Percentiles rank a stretch among this genome's conserved stretches.
Conservation (phyloP, 2,888 invertebrate genomes). For the Eristalis pertinax region DNA sequence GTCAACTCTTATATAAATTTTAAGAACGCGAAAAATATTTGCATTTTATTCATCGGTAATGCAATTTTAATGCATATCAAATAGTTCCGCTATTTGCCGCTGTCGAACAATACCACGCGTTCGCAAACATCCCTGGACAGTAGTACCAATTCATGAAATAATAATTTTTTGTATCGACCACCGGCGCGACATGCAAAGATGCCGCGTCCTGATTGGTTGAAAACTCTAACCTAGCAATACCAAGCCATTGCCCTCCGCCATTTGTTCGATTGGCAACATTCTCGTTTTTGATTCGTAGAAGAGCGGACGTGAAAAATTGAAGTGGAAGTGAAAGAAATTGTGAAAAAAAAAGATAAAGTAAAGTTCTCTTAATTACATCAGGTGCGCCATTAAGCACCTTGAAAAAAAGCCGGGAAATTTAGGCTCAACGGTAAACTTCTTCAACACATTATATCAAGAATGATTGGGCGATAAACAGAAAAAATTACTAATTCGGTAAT, state of each 20-base stretch:
- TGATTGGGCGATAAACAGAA: slow-evolving; percentile 60
- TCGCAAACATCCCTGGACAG: slow-evolving; percentile 2
- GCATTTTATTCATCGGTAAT: too few species aligned
- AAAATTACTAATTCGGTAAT: slow-evolving; percentile 62
- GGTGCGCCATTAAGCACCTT: slow-evolving; percentile 62
- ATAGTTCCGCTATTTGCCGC: slow-evolving; percentile 1
- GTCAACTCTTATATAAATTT: too few species aligned
- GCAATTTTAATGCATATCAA: too few species aligned
- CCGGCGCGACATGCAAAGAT: slow-evolving; percentile 53
- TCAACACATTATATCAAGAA: slow-evolving; percentile 61
- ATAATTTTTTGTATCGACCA: slow-evolving; percentile 14
- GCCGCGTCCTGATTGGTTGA: slow-evolving; percentile 57
- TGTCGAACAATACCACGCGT: background rate
- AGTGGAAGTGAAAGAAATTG: slow-evolving; percentile 48
- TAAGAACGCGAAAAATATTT: too few species aligned
- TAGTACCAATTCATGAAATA: slow-evolving; percentile 35
- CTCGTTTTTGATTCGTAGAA: slow-evolving; percentile 55
- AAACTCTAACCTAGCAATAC: slow-evolving; percentile 29
- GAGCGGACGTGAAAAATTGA: slow-evolving; percentile 19
- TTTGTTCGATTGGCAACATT: slow-evolving; percentile 40
- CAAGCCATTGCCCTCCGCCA: slow-evolving; percentile 58
- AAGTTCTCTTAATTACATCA: slow-evolving; percentile 53
- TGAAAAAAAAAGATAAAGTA: background rate
- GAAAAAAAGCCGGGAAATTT: slow-evolving; percentile 57
- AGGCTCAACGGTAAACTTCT: slow-evolving; percentile 68